Evolutionary conservation across 2,888 invertebrate species (phyloP), one percentile per base, ranked within the genome.

Genomic region (Callosobruchus maculatus): DNA sequence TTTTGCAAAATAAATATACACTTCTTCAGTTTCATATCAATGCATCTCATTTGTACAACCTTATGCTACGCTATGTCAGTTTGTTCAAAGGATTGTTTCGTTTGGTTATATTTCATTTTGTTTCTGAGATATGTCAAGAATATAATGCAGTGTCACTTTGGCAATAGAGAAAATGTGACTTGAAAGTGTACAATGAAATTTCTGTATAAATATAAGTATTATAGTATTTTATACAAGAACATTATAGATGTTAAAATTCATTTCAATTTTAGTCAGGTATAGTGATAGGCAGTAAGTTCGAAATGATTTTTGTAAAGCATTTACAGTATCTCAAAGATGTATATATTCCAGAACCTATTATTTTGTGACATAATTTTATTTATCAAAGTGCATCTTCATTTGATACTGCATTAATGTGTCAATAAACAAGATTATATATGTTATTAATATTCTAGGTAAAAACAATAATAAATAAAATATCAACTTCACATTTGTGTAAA

Each of bases 151-250:
- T 49, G 49, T 49, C 49, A 49, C 49, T 0, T 30, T 74, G 70
- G 70, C 73, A 72, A 73, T 73, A 68, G 68, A 70, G 71, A 71
- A 70, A 69, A 72, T 71, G 72, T 31, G 72, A 71, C 74, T 75
- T 71, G 71, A 74, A 73, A 72, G 71, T 73, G 71, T 72, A 75
- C 72, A 72, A 71, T 72, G 22, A 72, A 67, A 67, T 67, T 22
- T 70, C 69, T 49, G 70, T 21, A 31, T 67, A 68, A 20, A 73
- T 21, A 49, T 68, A 68, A 68, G 9, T 22, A 66, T 22, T 30
- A 22, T 68, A 22, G 20, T 73, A 70, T 71, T 71, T 66, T 71
- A 22, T 68, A 68, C 68, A 68, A 68, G 21, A 68, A 1, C 49
- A 49, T 18, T 49, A 13, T 49, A 49, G 49, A 49, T 49, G 49